Evolutionary conservation across 2,113 vertebrate genomes (phyloP), one percentile per base, ranked within the genome.

Genomic region (Tachysurus vachellii): DNA sequence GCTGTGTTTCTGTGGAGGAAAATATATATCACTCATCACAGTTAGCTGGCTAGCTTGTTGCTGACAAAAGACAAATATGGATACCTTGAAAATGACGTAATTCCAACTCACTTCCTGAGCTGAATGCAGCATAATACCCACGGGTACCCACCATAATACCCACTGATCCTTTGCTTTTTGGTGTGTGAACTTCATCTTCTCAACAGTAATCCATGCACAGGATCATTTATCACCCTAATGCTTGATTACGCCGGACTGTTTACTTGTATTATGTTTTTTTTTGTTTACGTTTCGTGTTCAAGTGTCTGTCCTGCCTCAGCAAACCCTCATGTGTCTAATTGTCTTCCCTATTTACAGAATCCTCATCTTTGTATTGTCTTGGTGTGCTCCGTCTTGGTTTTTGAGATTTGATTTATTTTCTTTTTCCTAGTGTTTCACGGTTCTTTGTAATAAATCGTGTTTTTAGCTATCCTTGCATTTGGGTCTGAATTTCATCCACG

Each of bases 151-250:
- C n/a, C 11, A n/a, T 77, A 75, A 73, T 47, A 70, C 5, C 12
- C 4, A 0, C 7, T 5, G 68, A 11, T 73, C 10, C 42, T 84
- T 42, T 28, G 50, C 4, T 70, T 68, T 62, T 47, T 76, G 19
- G 21, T 42, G 70, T 85, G 54, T 50, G 61, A 66, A 56, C 14
- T 8, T 47, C 70, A 54, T 89, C 56, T 79, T 21, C 86, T 16
- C 17, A 59, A 31, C 19, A 12, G 57, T 57, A 26, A 47, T 44
- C 62, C 79, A 83, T 71, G 19, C 21, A 53, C 71, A 26, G 9
- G 21, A 16, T 85, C 77, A 59, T 47, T 82, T 70, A 16, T 82
- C 87, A 36, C 76, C 26, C 76, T 90, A 54, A 42, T 59, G 54
- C 50, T 82, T 28, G 19, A 28, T 36, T 2, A 36, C 36, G 36